Conservation (phyloP, 2,888 invertebrate genomes). For the Sesia bembeciformis region DNA sequence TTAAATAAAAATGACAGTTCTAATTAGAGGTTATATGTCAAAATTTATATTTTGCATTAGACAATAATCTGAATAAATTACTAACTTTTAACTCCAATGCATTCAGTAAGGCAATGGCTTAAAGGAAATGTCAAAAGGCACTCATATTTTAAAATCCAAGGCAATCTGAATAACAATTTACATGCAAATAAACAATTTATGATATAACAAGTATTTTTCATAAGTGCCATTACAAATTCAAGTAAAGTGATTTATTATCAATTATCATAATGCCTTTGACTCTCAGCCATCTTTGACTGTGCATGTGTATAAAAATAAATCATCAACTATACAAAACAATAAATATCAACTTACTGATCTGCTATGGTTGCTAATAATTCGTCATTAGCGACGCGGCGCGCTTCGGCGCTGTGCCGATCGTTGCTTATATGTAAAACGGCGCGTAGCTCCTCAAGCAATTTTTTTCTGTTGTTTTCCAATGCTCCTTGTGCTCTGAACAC, state of each 20-base stretch:
- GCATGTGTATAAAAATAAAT: constrained; percentile 55
- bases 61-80: too few species aligned
- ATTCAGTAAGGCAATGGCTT: too few species aligned
- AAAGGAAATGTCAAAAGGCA: too few species aligned
- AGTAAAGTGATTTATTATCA: too few species aligned
- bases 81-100: neutral
- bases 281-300: constrained; percentile 63
- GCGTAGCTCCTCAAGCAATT: constrained; percentile 87
- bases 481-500: constrained; percentile 95
- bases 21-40: neutral
- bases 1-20: neutral
- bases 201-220: too few species aligned
- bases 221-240: too few species aligned
- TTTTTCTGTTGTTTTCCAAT: constrained; percentile 87
- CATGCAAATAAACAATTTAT: too few species aligned
- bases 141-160: too few species aligned
- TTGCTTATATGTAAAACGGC: constrained; percentile 88
- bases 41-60: neutral
- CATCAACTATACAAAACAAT: constrained; percentile 27
- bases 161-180: too few species aligned
- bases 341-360: constrained; percentile 81
- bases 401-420: constrained; percentile 94
- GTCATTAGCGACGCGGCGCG: constrained; percentile 93
- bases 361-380: constrained; percentile 92
- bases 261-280: constrained; percentile 13